phyloP scores from a whole-genome alignment of 1,140 invertebrate genomes.

The Drosophila sechellia region DNA sequence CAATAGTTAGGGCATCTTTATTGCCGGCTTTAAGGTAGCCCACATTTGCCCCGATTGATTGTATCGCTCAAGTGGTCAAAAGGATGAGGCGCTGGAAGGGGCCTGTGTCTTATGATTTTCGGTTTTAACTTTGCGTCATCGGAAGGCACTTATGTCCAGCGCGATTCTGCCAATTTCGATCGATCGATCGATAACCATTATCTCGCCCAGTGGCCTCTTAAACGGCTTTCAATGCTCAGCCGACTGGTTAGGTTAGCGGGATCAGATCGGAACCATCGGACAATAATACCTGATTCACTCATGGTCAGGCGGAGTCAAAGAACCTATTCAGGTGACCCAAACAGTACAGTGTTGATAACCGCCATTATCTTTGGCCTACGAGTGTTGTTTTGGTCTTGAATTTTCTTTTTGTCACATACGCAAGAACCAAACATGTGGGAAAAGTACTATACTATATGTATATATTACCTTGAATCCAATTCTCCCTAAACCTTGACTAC shows the following conservation, averaged over 20 bases:
- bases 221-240: constrained; percentile 9
- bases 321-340: constrained; percentile 8
- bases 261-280: constrained; percentile 4
- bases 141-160: constrained; percentile 21
- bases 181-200: constrained; percentile 36
- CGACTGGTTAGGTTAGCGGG: constrained; percentile 1
- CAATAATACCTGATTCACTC: constrained; percentile 24
- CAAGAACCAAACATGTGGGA: not conserved
- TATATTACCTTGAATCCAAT: no score
- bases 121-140: constrained; percentile 19
- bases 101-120: constrained; percentile 27
- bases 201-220: constrained; percentile 26
- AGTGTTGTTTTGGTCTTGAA: constrained; percentile 12
- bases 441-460: no score
- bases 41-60: not conserved
- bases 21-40: not conserved
- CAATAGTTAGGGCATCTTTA: constrained; percentile 2
- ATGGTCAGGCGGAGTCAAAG: constrained; percentile 33
- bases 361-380: constrained; percentile 9
- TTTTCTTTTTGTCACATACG: not conserved
- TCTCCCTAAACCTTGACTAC: not conserved
- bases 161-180: constrained; percentile 25
- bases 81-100: constrained; percentile 17
- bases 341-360: not conserved
- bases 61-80: constrained; percentile 38